Base-by-base conservation (phyloP, 2,888 invertebrate genomes). In the Lamproptera curius region DNA sequence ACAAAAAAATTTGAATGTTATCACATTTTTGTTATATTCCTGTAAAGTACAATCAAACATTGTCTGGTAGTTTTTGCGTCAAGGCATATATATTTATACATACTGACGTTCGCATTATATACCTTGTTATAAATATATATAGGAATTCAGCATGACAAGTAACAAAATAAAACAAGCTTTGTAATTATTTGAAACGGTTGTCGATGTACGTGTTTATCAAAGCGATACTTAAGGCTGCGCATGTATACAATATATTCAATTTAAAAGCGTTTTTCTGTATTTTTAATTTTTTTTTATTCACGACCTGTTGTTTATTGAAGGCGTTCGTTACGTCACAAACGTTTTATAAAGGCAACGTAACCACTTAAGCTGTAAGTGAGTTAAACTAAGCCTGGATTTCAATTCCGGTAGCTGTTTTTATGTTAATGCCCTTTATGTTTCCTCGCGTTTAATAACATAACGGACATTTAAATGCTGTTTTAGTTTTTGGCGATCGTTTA, bases 191-290 rank as follows among this genome's bases (percentile, higher is more conserved):
- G 20, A 47, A 33, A 37, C 33, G 42, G 23, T 11, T 31, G 36
- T 11, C 33, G 11, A 31, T 14, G 16, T 15, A 42, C 37, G 20
- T 42, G 17, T 37, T 15, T 33, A 33, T 38, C 15, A 28, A 46
- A 17, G 14, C 11, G 6, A 14, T 42, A 42, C 47, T 37, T 20
- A 20, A 17, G 37, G 28, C 28, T 41, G 34, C 26, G 34, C 28
- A 9, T 42, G 33, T 47, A 42, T 31, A 17, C 17, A 34, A 26
- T 40, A 41, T 41, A 17, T 41, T 36, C 13, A 33, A 10, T 33
- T 45, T 50, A 50, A 50, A 45, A 50, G 49, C 44, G 40, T 50
- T 50, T 50, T 50, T 50, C 49, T 50, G 49, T 50, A 36, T 44
- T 40, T 40, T 39, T 36, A 40, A 20, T 20, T 49, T 35, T 42